Evolutionary conservation across 1,140 invertebrate species (phyloP), one percentile per base, ranked within the genome.

Genomic region (Gryon sp.): DNA sequence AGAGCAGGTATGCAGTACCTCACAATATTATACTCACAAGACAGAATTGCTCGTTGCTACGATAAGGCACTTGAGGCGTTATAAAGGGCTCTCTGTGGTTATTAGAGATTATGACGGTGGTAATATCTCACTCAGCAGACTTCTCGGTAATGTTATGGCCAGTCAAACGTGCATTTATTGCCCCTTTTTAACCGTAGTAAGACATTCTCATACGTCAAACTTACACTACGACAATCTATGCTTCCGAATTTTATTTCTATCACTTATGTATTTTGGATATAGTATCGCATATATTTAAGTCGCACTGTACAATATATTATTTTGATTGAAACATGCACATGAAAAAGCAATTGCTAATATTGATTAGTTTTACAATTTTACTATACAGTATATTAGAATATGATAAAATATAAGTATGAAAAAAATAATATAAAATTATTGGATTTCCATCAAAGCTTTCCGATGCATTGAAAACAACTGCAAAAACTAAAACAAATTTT

Each of bases 101-200:
- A 86, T 87, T 87, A 87, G 86, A 86, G 84, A 82, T 86, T 86
- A 86, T 83, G 86, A 86, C 81, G 85, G 80, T 77, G 78, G 83
- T 87, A 86, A 87, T 86, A 87, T 86, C 86, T 87, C 85, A 86
- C 83, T 87, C 86, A 87, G 83, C 85, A 82, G 83, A 82, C 80
- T 83, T 63, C 82, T 79, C 83, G 77, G 82, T 85, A 86, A 86
- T 87, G 83, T 84, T 86, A 84, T 76, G 82, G 79, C 83, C 76
- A 78, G 68, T 77, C 76, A 70, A 76, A 73, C 75, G 69, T 62
- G 60, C 30, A 75, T 59, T 74, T 75, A 62, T 78, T 78, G 73
- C 74, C 65, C 45, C 79, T 81, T 82, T 70, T 78, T 63, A 62
- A 40, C 46, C 45, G 45, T 52, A 68, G 48, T 69, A 53, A 60